Conservation (phyloP, 2,797 vertebrate species). For the Orientallactaga sibirica region DNA sequence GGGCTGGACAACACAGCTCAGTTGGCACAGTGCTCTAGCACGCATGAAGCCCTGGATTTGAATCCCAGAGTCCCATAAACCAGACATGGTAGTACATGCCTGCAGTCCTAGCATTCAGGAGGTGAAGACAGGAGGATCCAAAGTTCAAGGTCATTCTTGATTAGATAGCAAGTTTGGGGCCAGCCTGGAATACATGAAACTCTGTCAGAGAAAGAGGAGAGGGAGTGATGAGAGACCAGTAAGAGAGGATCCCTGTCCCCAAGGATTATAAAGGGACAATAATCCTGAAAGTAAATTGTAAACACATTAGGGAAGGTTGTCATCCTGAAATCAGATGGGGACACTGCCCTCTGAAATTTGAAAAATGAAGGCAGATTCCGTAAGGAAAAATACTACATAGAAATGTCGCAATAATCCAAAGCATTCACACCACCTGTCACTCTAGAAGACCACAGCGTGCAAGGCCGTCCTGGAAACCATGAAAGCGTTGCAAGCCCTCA, state of each 20-base stretch:
- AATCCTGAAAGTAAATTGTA: not conserved
- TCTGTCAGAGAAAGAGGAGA: no score
- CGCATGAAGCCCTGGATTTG: not conserved
- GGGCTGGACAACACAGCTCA: not conserved
- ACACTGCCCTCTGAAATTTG: not conserved
- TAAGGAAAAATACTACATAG: not conserved
- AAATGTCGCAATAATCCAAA: not conserved
- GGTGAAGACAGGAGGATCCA: not conserved
- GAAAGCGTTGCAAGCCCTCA: not conserved
- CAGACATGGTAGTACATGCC: no score
- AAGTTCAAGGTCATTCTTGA: not conserved
- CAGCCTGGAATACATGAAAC: no score
- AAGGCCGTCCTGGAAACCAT: slow-evolving; percentile 43
- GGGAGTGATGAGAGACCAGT: no score
- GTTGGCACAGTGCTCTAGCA: not conserved
- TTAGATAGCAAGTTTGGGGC: no score
- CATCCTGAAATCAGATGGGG: not conserved
- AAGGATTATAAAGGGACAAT: not conserved
- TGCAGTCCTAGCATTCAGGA: not conserved
- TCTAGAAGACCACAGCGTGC: slow-evolving; percentile 8
- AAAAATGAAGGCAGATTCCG: not conserved
- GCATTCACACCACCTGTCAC: not conserved
- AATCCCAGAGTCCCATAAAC: not conserved
- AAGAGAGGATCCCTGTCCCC: not conserved
- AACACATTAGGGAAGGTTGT: not conserved